phyloP scores from a whole-genome alignment of 1,140 invertebrate species.

The Listronotus oregonensis region DNA sequence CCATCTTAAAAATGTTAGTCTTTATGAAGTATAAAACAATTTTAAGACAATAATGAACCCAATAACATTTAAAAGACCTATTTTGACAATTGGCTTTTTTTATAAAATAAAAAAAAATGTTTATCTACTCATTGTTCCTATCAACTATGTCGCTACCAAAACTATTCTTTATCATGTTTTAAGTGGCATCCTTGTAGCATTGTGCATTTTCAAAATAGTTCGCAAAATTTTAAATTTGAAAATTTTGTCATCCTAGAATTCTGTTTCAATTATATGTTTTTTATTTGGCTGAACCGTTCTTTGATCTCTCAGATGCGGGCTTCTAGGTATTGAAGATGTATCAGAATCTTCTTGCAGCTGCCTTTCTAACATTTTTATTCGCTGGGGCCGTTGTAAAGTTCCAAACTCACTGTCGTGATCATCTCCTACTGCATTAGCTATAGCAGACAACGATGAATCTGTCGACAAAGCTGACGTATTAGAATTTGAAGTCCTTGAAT shows the following conservation, averaged over 20 bases:
- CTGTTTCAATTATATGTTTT: slow-evolving; percentile 3
- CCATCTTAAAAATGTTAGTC: no score
- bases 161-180: no score
- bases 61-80: no score
- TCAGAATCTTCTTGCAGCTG: not conserved
- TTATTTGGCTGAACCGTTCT: not conserved
- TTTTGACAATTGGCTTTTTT: no score
- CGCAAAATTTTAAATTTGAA: no score
- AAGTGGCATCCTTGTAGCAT: no score
- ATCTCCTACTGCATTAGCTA: slow-evolving; percentile 41
- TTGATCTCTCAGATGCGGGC: not conserved
- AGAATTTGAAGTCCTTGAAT: slow-evolving; percentile 26
- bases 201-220: no score
- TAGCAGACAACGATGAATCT: slow-evolving; percentile 37
- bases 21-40: no score
- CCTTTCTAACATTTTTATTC: slow-evolving; percentile 1
- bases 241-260: slow-evolving; percentile 11
- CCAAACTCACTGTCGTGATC: slow-evolving; percentile 40
- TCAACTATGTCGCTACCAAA: no score
- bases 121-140: no score
- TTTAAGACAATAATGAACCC: no score
- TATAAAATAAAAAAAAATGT: no score
- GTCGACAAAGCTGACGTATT: slow-evolving; percentile 20
- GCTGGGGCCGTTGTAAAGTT: slow-evolving; percentile 7
- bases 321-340: not conserved